Conservation (phyloP, 2,888 invertebrate species). For the Drosophila silvestris region DNA sequence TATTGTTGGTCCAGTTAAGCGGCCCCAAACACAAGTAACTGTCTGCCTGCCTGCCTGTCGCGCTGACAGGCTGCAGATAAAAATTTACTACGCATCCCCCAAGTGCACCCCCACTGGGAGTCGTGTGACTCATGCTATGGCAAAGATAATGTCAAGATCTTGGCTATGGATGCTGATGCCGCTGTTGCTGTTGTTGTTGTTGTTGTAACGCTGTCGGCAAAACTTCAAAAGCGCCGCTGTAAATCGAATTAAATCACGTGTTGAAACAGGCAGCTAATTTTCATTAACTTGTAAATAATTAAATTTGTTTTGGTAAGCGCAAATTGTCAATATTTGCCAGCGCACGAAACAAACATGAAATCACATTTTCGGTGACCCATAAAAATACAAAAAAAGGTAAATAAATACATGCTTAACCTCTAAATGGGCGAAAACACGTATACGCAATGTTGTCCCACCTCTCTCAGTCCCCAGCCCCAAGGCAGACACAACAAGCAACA, state of each 20-base stretch:
- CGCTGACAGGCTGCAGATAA: conserved; percentile 53
- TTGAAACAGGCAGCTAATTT: conserved; percentile 28
- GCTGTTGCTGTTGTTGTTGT: neutral
- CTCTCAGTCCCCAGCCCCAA: neutral
- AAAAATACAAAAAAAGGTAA: conserved; percentile 34
- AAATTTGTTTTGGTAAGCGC: conserved; percentile 31
- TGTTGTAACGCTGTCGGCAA: conserved; percentile 34
- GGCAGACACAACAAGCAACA: conserved; percentile 62
- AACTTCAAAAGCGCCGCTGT: conserved; percentile 41
- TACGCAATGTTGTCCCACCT: conserved; percentile 45
- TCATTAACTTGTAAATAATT: conserved; percentile 51
- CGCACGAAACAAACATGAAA: conserved; percentile 55
- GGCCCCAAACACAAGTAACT: conserved; percentile 75
- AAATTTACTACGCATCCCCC: conserved; percentile 39
- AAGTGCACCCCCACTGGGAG: neutral
- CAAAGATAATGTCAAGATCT: conserved; percentile 62
- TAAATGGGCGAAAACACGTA: conserved; percentile 51
- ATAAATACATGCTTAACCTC: conserved; percentile 75
- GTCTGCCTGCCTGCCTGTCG: conserved; percentile 41
- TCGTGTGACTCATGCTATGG: conserved; percentile 60
- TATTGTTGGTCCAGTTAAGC: conserved; percentile 47
- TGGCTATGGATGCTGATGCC: conserved; percentile 10
- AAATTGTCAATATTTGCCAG: conserved; percentile 62
- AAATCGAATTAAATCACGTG: conserved; percentile 62
- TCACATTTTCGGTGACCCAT: conserved; percentile 75